phyloP scores from a whole-genome alignment of 2,888 invertebrate species.

The Bruchidius siliquastri region DNA sequence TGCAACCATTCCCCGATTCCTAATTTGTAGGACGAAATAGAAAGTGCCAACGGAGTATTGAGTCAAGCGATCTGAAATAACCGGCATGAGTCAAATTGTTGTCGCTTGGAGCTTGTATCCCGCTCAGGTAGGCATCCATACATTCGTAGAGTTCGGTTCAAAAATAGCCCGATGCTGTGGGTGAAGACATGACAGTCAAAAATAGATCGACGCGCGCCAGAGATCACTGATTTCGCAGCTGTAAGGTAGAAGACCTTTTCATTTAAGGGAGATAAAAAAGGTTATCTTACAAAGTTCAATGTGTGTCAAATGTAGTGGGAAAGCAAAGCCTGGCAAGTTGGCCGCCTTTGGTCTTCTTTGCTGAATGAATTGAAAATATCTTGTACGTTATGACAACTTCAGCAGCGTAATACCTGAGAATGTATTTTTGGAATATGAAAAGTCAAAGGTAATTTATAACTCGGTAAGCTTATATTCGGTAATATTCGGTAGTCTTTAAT shows the following conservation, averaged over 20 bases:
- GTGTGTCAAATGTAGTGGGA: too few species aligned
- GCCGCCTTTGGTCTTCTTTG: too few species aligned
- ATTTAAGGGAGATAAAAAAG: too few species aligned
- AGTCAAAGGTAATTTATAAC: too few species aligned
- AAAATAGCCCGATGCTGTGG: neutral
- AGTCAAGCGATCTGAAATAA: neutral
- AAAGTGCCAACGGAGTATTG: neutral
- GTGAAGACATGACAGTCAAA: neutral
- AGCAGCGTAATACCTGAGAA: too few species aligned
- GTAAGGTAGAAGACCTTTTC: neutral
- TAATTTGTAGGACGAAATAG: neutral
- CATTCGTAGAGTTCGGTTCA: neutral
- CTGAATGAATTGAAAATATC: too few species aligned
- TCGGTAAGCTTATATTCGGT: too few species aligned
- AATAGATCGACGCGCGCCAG: neutral
- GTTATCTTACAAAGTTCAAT: too few species aligned
- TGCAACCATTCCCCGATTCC: neutral
- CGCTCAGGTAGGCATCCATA: neutral
- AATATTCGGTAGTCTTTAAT: too few species aligned
- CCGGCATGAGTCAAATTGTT: neutral
- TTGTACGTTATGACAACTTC: too few species aligned
- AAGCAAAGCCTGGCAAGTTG: too few species aligned
- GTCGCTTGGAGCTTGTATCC: neutral
- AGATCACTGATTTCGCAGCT: neutral
- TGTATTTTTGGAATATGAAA: too few species aligned